These are phyloP conservation scores for Morpho achilles DNA, from an alignment of 2,888 invertebrate genomes.

Conservation along the genomic window DNA sequence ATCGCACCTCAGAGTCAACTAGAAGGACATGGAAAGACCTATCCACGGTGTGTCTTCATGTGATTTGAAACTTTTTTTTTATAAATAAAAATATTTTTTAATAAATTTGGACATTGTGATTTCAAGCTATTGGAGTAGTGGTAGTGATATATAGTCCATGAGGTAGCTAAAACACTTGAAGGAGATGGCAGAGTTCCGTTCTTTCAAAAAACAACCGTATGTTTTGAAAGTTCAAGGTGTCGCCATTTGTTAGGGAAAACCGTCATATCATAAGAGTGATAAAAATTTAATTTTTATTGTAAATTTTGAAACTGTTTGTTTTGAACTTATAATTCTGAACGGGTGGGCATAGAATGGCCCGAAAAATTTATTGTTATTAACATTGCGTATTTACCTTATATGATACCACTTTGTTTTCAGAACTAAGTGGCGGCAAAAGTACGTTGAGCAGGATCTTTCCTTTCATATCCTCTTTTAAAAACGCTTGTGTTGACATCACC, in stretches of 20 bases:
- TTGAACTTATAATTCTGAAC: background rate
- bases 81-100: too few species aligned
- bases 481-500: constrained; percentile 43
- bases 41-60: too few species aligned
- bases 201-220: too few species aligned
- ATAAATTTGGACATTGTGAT: too few species aligned
- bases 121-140: too few species aligned
- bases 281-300: background rate
- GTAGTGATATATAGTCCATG: too few species aligned
- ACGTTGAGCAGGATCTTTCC: constrained; percentile 70
- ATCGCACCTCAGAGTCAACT: too few species aligned
- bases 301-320: background rate
- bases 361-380: background rate
- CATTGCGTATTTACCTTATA: constrained; percentile 70
- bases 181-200: too few species aligned
- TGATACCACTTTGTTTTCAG: constrained; percentile 71
- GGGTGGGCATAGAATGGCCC: background rate
- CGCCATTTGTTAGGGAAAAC: background rate
- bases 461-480: constrained; percentile 47
- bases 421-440: constrained; percentile 67
- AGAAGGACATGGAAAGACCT: too few species aligned
- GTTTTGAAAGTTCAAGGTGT: background rate
- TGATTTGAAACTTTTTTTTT: too few species aligned
- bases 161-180: too few species aligned
- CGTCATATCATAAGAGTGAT: background rate